Evolutionary conservation across 1,140 invertebrate genomes (phyloP), one percentile per base, ranked within the genome.

Genomic region (Bombus polaris): DNA sequence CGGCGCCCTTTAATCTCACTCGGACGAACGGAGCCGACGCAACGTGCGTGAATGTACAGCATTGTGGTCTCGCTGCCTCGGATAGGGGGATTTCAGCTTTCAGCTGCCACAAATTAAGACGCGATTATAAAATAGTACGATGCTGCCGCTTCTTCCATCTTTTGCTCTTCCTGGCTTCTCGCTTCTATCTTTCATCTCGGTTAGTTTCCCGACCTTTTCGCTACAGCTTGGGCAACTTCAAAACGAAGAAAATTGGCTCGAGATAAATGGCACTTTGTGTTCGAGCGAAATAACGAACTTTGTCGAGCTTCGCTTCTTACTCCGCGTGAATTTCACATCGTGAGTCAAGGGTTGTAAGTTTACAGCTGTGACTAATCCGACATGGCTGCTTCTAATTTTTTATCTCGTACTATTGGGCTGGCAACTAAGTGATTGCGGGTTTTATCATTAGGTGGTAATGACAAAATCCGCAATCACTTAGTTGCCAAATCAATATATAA

Each of bases 1-100:
- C 92, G 92, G 92, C 90, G 91, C 90, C 91, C 92, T 93, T 93
- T 93, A 92, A 93, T 93, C 92, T 91, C 84, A 84, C 62, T 72
- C 83, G 74, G 81, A 88, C 74, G 84, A 66, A 39, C 76, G 81
- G 73, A 72, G 81, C 68, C 74, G 81, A 66, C 81, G 81, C 78
- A 86, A 88, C 88, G 83, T 77, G 88, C 83, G 85, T 92, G 91
- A 93, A 91, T 92, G 88, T 82, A 78, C 85, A 76, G 81, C 91
- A 92, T 92, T 92, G 91, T 92, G 85, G 80, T 74, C 68, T 59
- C 53, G 22, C 47, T 37, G 57, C 18, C 18, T 77, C 37, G 62
- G n/a, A 62, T 39, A 79, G 77, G 70, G 70, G 70, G n/a, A 59
- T 22, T 53, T 53, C 47, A 62, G 10, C 25, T 90, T 79, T 92